A percentile compares a stretch with the other conserved stretches of the same genome.
Conservation (phyloP, 2,797 vertebrate genomes). For the Alauda arvensis region DNA sequence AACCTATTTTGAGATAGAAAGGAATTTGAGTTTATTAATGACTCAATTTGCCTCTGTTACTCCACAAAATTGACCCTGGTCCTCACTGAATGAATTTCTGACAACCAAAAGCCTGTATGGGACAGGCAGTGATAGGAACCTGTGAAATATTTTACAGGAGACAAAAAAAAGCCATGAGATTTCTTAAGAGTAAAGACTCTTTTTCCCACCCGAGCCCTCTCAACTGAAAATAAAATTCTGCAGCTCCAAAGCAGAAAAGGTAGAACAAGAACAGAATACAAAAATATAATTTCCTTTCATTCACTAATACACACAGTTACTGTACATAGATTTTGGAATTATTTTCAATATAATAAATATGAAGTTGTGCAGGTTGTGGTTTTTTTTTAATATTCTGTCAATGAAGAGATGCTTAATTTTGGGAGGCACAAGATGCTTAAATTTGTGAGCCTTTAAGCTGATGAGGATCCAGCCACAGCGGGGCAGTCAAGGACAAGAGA, state of each 20-base stretch:
- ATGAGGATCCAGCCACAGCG: conserved; percentile 24
- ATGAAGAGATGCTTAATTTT: background rate
- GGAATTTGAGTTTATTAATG: background rate
- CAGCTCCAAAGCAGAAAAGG: background rate
- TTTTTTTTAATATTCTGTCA: background rate
- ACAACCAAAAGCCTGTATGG: background rate
- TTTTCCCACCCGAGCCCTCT: rapidly evolving
- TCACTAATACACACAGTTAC: background rate
- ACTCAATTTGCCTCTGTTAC: background rate
- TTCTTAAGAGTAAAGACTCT: background rate
- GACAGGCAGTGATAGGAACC: background rate
- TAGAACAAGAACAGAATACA: background rate
- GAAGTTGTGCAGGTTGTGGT: too few species aligned
- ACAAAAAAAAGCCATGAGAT: background rate
- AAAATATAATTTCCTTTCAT: background rate
- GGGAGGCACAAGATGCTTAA: background rate
- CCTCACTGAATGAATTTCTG: background rate
- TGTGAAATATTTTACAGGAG: background rate
- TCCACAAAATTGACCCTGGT: background rate
- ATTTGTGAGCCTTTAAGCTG: background rate
- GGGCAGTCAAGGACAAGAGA: conserved; percentile 51
- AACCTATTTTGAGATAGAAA: background rate
- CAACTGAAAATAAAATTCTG: background rate
- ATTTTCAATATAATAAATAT: background rate
- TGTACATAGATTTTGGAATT: background rate